These are phyloP conservation scores for Elysia chlorotica DNA, from an alignment of 1,140 invertebrate species.

Conservation along the genomic window DNA sequence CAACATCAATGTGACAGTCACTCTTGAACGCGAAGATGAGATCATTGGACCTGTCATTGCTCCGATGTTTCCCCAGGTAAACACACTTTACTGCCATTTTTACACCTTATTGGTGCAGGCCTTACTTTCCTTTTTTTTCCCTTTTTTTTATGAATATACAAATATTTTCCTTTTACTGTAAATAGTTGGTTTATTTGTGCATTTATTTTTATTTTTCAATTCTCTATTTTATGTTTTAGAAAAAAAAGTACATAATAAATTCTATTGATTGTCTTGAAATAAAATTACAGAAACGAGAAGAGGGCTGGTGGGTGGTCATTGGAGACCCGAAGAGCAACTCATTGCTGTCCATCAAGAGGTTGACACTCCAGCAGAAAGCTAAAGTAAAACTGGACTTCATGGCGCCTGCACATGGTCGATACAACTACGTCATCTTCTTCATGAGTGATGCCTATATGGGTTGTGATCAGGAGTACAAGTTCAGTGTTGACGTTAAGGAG, in stretches of 20 bases:
- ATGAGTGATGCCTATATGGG: conserved; percentile 99
- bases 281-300: conserved; percentile 90
- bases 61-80: conserved; percentile 93
- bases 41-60: conserved; percentile 95
- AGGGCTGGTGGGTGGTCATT: conserved; percentile 99
- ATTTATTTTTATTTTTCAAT: too few relatives aligned
- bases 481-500: conserved; percentile 76
- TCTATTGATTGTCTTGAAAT: too few relatives aligned
- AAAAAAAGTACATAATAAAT: too few relatives aligned
- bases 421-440: conserved; percentile 94
- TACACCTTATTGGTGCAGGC: too few relatives aligned
- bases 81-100: conserved; percentile 10
- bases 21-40: conserved; percentile 95
- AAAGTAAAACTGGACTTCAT: conserved; percentile 95
- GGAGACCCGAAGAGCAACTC: conserved; percentile 95
- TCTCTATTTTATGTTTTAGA: too few relatives aligned
- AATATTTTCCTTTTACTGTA: too few relatives aligned
- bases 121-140: too few relatives aligned
- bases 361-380: conserved; percentile 91
- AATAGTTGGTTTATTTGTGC: too few relatives aligned
- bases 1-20: conserved; percentile 84
- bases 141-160: too few relatives aligned
- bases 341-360: conserved; percentile 92
- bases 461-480: conserved; percentile 75
- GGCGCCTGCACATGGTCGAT: conserved; percentile 76